These are phyloP conservation scores for Pterobdella sp. DNA, from an alignment of 2,888 invertebrate species.

Conservation along the genomic window DNA sequence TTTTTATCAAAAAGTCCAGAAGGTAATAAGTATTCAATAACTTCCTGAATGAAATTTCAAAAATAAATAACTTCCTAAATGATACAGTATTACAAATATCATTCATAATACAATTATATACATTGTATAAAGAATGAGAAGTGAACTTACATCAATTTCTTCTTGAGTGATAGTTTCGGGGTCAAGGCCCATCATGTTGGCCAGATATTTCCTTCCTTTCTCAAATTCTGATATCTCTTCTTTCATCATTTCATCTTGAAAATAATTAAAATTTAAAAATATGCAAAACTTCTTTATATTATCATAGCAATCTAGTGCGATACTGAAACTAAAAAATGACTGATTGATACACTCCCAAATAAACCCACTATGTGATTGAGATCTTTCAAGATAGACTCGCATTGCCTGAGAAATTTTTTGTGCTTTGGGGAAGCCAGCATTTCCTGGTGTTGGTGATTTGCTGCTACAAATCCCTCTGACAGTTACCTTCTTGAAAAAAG, in stretches of 20 bases:
- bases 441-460: constrained; percentile 23
- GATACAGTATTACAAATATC: neutral
- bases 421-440: constrained; percentile 37
- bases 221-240: constrained; percentile 71
- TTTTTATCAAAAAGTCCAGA: constrained; percentile 77
- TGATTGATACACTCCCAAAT: neutral
- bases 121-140: neutral
- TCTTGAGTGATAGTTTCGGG: constrained; percentile 75
- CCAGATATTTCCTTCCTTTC: constrained; percentile 86
- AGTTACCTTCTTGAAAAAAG: too few relatives aligned
- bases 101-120: neutral
- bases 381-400: constrained; percentile 76
- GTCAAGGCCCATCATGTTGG: constrained; percentile 97
- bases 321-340: neutral
- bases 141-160: constrained; percentile 37
- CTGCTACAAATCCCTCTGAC: neutral
- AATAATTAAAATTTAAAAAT: neutral
- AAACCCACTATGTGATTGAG: constrained; percentile 63
- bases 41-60: constrained; percentile 54
- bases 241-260: constrained; percentile 68
- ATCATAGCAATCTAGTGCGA: too few relatives aligned
- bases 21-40: constrained; percentile 89
- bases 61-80: neutral
- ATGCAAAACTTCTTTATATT: too few relatives aligned
- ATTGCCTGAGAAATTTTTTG: constrained; percentile 70